Evolutionary conservation across 92 coral and sea anemone species (phyloP), one percentile per base, ranked within the genome.

Genomic region (Montipora capitata): DNA sequence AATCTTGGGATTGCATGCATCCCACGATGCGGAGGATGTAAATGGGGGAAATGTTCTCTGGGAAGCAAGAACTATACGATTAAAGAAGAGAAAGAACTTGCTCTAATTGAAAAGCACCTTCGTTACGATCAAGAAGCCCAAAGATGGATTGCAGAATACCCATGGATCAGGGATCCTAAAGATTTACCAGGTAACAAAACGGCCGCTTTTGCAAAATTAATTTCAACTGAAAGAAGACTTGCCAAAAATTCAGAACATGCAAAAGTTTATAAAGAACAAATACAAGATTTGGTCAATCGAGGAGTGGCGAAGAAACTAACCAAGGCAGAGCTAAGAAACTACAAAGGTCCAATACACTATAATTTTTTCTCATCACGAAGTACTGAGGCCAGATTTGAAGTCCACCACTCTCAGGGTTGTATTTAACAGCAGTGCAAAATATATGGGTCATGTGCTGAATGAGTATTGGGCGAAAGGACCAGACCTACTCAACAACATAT

Each of bases 241-340:
- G 57, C 9, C 59, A 95, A 90, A 65, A 91, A 92, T 27, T 17
- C 64, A 13, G 84, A 76, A 86, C 90, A 94, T 92, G 90, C 94
- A 0, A 77, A 87, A 38, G 93, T 93, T 10, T 95, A 95, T n/a
- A 58, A 81, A 48, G 44, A 75, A 14, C 94, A 94, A 64, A 89
- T 94, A 88, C 70, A 91, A 15, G 96, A 94, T 57, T 84, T 94
- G 96, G 86, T 87, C 16, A 76, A 94, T 2, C 79, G 94, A 40
- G 66, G 88, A 17, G 96, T 87, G 11, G 96, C 93, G 1, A 85
- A 87, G 4, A 94, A 89, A 79, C 20, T 87, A 56, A 57, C 94
- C 16, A 13, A 66, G 20, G 48, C 91, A 79, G 94, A 94, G 61
- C 4, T 67, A 14, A 20, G 83, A 58, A 70, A 91, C 35, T 91